Evolutionary conservation across 2,888 invertebrate genomes (phyloP).

Genomic region (Tenthredo notha): DNA sequence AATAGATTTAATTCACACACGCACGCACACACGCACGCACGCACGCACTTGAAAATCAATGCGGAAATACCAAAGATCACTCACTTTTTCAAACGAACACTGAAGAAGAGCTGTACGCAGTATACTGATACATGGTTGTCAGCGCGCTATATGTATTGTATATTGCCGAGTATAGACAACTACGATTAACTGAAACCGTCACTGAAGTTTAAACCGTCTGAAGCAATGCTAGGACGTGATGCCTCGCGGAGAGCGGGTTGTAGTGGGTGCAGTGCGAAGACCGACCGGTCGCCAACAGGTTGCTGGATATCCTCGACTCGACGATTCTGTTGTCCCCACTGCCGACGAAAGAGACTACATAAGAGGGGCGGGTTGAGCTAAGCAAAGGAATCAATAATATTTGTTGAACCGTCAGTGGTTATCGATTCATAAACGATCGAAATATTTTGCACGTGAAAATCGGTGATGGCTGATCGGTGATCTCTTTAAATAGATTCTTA

Average conservation of each 20-base stretch:
- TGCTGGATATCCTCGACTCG: slow-evolving; percentile 32
- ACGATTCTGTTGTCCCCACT: slow-evolving; percentile 6
- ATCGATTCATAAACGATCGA: background rate
- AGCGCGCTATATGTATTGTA: background rate
- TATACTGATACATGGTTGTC: background rate
- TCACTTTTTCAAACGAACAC: background rate
- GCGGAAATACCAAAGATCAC: background rate
- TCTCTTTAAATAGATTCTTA: background rate
- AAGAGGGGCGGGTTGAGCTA: background rate
- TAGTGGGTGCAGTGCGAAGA: slow-evolving; percentile 24
- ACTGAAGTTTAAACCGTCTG: slow-evolving; percentile 1
- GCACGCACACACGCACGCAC: slow-evolving; percentile 1
- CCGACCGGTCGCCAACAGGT: slow-evolving; percentile 45
- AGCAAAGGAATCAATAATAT: slow-evolving; percentile 31
- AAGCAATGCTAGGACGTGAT: slow-evolving; percentile 6
- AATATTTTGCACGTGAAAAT: background rate
- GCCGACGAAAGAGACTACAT: background rate
- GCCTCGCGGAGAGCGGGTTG: slow-evolving; percentile 20
- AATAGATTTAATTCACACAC: background rate
- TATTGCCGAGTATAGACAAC: background rate
- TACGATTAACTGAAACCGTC: slow-evolving; percentile 4
- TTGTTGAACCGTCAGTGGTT: background rate
- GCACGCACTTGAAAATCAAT: background rate
- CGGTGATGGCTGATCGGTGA: background rate
- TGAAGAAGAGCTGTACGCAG: background rate